Conservation (phyloP, 2,113 vertebrate genomes). For the Triplophysa rosa region DNA sequence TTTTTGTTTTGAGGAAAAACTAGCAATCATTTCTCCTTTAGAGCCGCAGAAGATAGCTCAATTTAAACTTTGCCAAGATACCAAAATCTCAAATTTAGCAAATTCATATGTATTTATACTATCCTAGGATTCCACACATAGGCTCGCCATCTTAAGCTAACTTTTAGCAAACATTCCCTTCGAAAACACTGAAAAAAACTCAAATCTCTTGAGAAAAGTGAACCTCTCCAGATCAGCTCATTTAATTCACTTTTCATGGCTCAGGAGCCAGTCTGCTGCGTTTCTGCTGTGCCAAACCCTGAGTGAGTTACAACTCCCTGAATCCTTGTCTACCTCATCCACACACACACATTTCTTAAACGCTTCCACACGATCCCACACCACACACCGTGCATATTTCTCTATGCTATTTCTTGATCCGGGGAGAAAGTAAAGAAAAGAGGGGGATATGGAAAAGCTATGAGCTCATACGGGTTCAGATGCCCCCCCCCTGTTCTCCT, state of each 20-base stretch:
- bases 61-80: no score
- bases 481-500: slow-evolving; percentile 52
- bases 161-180: neutral
- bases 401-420: slow-evolving; percentile 12
- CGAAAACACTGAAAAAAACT: neutral
- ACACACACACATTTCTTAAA: slow-evolving; percentile 33
- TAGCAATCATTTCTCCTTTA: no score
- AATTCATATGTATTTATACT: no score
- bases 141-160: neutral
- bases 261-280: slow-evolving; percentile 58
- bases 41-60: no score
- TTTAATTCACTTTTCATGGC: slow-evolving; percentile 71
- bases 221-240: slow-evolving; percentile 62
- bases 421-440: slow-evolving; percentile 26
- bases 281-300: slow-evolving; percentile 64
- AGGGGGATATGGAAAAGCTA: slow-evolving; percentile 38
- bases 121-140: no score
- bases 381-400: slow-evolving; percentile 30
- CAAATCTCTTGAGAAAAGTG: neutral
- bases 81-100: no score
- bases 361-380: slow-evolving; percentile 8
- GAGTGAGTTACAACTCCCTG: slow-evolving; percentile 70
- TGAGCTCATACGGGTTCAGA: slow-evolving; percentile 58
- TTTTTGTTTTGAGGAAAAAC: no score
- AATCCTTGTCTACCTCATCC: slow-evolving; percentile 64